These are phyloP conservation scores for Cisticola juncidis DNA, from an alignment of 2,113 vertebrate genomes.

Conservation along the genomic window DNA sequence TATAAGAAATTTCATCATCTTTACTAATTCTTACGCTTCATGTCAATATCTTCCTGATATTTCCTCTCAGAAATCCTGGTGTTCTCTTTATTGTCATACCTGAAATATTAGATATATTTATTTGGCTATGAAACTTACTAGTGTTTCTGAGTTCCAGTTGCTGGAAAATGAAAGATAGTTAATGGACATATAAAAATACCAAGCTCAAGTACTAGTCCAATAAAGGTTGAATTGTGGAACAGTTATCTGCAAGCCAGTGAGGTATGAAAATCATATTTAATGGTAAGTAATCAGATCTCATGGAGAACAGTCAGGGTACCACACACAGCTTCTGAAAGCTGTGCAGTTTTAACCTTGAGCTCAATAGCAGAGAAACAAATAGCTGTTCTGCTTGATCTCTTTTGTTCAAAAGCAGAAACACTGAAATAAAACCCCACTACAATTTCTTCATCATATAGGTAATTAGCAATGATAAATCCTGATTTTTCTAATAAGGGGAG, in stretches of 20 bases:
- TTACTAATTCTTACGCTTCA: not conserved
- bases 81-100: not conserved
- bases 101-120: not conserved
- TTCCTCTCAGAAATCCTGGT: not conserved
- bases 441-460: not conserved
- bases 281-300: not conserved
- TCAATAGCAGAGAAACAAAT: not conserved
- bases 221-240: constrained; percentile 5
- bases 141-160: not conserved
- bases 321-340: not conserved
- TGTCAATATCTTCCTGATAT: not conserved
- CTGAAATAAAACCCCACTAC: not conserved
- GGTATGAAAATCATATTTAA: constrained; percentile 13
- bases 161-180: not conserved
- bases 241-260: not conserved
- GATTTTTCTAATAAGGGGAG: not conserved
- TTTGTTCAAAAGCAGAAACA: not conserved
- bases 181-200: not conserved
- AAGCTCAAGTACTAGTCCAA: not conserved
- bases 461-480: not conserved
- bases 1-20: not conserved
- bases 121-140: not conserved
- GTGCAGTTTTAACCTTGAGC: not conserved
- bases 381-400: not conserved
- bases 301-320: not conserved